A percentile compares a stretch with the other conserved stretches of the same genome.
Evolutionary conservation across 2,888 invertebrate species (phyloP).

Genomic region (Xestia xanthographa): DNA sequence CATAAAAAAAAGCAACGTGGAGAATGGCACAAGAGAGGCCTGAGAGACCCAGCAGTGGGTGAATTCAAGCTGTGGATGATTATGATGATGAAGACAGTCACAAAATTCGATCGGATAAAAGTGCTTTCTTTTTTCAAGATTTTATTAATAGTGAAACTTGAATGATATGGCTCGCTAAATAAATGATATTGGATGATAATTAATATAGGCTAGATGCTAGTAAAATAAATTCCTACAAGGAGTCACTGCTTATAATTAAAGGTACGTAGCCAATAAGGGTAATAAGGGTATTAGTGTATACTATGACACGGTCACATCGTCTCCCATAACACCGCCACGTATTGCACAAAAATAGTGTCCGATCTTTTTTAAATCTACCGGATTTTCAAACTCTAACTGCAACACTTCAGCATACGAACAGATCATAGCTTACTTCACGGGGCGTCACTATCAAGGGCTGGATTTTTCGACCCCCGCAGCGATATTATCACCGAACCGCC

Average conservation of each 20-base stretch:
- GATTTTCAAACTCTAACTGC: conserved; percentile 58
- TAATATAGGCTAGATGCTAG: background rate
- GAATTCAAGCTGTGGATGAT: no score
- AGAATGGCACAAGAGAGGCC: no score
- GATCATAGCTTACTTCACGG: conserved; percentile 90
- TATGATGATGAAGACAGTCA: background rate
- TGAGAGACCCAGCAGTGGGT: no score
- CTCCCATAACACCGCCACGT: background rate
- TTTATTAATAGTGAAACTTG: no score
- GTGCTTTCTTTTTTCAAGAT: no score
- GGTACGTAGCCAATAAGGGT: no score
- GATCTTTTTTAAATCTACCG: conserved; percentile 25
- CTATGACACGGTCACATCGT: no score
- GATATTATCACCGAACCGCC: conserved; percentile 78
- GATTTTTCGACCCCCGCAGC: conserved; percentile 88
- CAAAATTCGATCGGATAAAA: background rate
- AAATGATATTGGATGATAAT: background rate
- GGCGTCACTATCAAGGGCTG: conserved; percentile 88
- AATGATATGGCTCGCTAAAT: background rate
- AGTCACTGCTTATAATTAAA: no score
- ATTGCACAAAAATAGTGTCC: background rate
- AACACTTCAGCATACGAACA: conserved; percentile 85
- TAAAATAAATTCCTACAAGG: no score
- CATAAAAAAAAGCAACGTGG: no score
- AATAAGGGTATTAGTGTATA: no score